Evolutionary conservation across 2,113 vertebrate genomes (phyloP).

Genomic region (Piprites chloris): DNA sequence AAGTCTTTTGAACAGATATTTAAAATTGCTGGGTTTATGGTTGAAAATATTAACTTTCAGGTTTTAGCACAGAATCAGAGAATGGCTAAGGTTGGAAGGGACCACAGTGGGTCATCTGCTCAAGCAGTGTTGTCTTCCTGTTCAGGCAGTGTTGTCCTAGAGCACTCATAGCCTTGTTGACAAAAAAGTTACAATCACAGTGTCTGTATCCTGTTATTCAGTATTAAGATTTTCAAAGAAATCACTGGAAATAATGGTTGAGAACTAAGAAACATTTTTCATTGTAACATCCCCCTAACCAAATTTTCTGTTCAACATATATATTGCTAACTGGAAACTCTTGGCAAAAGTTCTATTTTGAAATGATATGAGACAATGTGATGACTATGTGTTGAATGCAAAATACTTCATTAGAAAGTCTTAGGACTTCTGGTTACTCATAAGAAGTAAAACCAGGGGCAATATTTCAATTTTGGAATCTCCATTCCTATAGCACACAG

Average conservation of each 20-base stretch:
- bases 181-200: background rate
- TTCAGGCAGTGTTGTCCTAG: background rate
- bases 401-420: background rate
- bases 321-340: background rate
- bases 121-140: background rate
- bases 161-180: background rate
- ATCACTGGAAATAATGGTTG: background rate
- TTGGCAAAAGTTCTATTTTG: background rate
- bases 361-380: background rate
- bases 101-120: background rate
- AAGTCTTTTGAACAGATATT: slow-evolving; percentile 14
- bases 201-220: slow-evolving; percentile 10
- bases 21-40: slow-evolving; percentile 27
- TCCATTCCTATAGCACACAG: background rate
- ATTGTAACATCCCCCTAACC: background rate
- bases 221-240: background rate
- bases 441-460: background rate
- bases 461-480: background rate
- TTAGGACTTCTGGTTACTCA: background rate
- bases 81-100: background rate
- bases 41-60: background rate
- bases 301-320: background rate
- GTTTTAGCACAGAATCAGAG: background rate
- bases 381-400: background rate
- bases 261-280: background rate